Base-by-base conservation (phyloP, 2,113 vertebrate species). In the Siniperca knerii region DNA sequence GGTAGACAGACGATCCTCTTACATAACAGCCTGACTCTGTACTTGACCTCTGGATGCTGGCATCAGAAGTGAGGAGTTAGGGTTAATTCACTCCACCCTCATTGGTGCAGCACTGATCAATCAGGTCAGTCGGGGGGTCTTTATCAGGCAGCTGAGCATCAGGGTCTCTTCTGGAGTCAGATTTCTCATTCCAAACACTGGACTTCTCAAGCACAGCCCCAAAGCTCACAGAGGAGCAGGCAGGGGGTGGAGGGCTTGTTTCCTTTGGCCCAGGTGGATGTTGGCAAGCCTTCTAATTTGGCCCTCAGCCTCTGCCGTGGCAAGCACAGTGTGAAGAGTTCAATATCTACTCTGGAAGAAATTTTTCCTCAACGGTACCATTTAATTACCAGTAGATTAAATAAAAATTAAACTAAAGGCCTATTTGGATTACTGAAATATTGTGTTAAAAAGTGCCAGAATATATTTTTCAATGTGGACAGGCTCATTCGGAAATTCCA, bases 181-280 rank as follows among this genome's bases (percentile, higher is more conserved):
- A 25, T 91, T 92, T 89, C 89, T 84, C 54, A 69, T 61, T 91
- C 82, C 72, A 89, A 90, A 92, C 89, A 90, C 70, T 81, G 74
- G 62, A 44, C 77, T 80, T 57, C 82, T 85, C 75, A 79, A 82
- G 81, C 57, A 44, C 76, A 79, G 90, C 88, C 84, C 57, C 4
- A 20, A 71, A 76, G 78, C 83, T 71, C 74, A 37, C 76, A 79
- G 76, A 71, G 69, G 44, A 79, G 62, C 74, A 40, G 89, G 71
- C 81, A 42, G 68, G 81, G 75, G 67, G 77, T 37, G 54, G 29
- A 21, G 16, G 61, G 65, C 78, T 85, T 92, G 84, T 91, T 92
- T 90, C 87, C 75, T 87, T 92, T 91, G 89, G 90, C 88, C 77
- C 70, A 76, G 76, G 77, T 82, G 75, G 81, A 86, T 70, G 85